Evolutionary conservation across 1,140 invertebrate genomes (phyloP).

Genomic region (Habropoda laboriosa): DNA sequence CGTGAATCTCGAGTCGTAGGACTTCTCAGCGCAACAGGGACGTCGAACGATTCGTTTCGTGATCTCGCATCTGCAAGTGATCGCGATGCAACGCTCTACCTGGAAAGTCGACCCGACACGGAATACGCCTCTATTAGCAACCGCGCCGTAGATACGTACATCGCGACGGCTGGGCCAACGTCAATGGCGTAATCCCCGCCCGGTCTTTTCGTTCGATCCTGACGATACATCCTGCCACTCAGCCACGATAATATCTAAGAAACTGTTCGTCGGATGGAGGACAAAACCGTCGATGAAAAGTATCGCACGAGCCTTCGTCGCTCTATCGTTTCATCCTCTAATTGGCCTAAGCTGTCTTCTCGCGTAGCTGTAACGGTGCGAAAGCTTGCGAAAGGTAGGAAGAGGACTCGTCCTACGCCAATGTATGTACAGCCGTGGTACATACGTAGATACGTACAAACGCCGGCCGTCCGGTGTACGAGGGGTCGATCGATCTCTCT

Average conservation of each 20-base stretch:
- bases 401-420: constrained; percentile 43
- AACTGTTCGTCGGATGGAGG: no score
- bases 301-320: no score
- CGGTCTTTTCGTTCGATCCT: no score
- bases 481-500: constrained; percentile 78
- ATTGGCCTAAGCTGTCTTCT: neutral
- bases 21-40: no score
- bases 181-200: constrained; percentile 6
- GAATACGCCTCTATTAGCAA: constrained; percentile 41
- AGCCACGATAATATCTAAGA: no score
- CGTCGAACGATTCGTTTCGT: no score
- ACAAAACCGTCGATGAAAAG: no score
- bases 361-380: neutral
- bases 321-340: no score
- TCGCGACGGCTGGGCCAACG: constrained; percentile 23
- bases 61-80: no score
- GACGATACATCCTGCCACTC: no score
- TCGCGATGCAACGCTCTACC: constrained; percentile 6
- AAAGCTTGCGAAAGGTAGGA: neutral
- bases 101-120: constrained; percentile 36
- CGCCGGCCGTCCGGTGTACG: constrained; percentile 70
- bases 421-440: constrained; percentile 50
- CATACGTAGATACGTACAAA: constrained; percentile 63
- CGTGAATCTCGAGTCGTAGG: no score
- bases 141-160: constrained; percentile 8